Evolutionary conservation across 92 coral and sea anemone species (phyloP), one percentile per base, ranked within the genome.

Genomic region (Bergia puertoricense): DNA sequence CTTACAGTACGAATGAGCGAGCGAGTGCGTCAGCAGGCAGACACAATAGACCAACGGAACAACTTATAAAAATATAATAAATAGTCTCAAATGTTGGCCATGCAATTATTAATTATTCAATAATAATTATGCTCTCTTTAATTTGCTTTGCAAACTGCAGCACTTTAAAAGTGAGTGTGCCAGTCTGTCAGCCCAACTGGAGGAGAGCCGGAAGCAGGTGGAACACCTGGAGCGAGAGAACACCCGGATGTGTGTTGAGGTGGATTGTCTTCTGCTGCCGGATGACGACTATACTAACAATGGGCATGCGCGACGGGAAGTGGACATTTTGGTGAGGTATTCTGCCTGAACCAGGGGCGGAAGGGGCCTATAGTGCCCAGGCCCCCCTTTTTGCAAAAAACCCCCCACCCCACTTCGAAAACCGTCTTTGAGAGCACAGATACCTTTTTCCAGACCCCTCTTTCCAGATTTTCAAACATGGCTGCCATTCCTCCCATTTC

Each of bases 151-250:
- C 43, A 67, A 68, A 66, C 30, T 66, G 18, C 86, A 82, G 86
- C 72, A 82, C n/a, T 71, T 66, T 3, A 23, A 82, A 67, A 43
- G 73, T 62, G 86, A 82, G 22, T 43, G 56, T 13, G 40, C 40
- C 41, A 67, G 54, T 45, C 86, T 82, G 42, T 82, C 86, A 8
- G 41, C 38, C 43, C 72, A 82, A 41, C 54, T 82, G 46, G 59
- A 42, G 8, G 86, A 82, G 65, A 42, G 50, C 14, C 41, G n/a
- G 76, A 69, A 43, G 62, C 86, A 16, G 43, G 86, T 82, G 23
- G 76, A 71, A 4, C 73, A 67, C 57, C 76, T 82, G 14, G 86
- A 82, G 59, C 74, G 59, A 69, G 86, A 82, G 76, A 82, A 82
- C 48, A 44, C 86, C 15, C 50, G 86, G 56, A 42, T 82, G 4